Evolutionary conservation across 1,140 invertebrate genomes (phyloP).

Genomic region (Lutraria rhynchaena): DNA sequence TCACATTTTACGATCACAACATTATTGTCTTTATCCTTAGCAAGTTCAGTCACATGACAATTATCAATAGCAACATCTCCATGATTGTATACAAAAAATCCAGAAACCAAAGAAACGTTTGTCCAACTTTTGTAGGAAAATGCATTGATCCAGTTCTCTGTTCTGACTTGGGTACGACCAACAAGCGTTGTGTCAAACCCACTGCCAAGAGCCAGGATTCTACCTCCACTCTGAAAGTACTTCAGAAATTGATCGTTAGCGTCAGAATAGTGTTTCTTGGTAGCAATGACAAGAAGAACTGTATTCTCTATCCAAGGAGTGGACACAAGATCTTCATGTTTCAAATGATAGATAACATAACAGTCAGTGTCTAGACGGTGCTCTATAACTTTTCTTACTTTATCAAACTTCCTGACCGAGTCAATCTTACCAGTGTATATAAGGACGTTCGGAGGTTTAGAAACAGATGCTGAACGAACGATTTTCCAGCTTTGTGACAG

Average conservation of each 20-base stretch:
- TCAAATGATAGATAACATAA: conserved; percentile 90
- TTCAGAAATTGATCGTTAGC: conserved; percentile 57
- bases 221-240: conserved; percentile 63
- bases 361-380: conserved; percentile 88
- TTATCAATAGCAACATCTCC: conserved; percentile 86
- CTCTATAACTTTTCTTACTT: conserved; percentile 87
- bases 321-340: conserved; percentile 85
- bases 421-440: conserved; percentile 88
- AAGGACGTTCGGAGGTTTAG: conserved; percentile 90
- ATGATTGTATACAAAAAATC: conserved; percentile 91
- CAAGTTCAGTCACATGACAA: conserved; percentile 89
- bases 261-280: conserved; percentile 87
- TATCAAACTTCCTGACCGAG: conserved; percentile 87
- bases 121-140: conserved; percentile 90
- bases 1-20: conserved; percentile 91
- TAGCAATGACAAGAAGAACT: conserved; percentile 88
- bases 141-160: conserved; percentile 50
- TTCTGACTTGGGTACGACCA: conserved; percentile 84
- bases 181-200: conserved; percentile 89
- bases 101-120: conserved; percentile 91
- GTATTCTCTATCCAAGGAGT: conserved; percentile 89
- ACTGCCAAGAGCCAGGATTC: conserved; percentile 89
- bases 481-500: conserved; percentile 26
- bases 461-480: conserved; percentile 4
- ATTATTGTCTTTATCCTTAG: conserved; percentile 92